These are phyloP conservation scores for Acleris sparsana DNA, from an alignment of 2,888 invertebrate species.

Conservation along the genomic window DNA sequence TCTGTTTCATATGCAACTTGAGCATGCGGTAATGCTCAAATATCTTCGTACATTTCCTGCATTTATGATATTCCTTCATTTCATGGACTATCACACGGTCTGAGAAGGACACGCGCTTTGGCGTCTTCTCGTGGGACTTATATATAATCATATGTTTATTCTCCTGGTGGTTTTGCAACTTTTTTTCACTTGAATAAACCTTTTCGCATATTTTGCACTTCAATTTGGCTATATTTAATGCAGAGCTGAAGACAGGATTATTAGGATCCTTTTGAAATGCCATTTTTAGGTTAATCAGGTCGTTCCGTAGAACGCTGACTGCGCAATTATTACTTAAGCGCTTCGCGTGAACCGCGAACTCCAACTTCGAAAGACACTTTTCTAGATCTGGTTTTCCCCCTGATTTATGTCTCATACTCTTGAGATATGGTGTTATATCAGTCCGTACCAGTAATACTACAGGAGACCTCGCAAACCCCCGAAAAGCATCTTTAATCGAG, in stretches of 20 bases:
- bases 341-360: conserved; percentile 36
- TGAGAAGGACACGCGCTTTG: conserved; percentile 70
- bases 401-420: conserved; percentile 31
- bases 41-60: conserved; percentile 69
- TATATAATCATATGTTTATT: conserved; percentile 68
- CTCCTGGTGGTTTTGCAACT: conserved; percentile 60
- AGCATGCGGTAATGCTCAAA: conserved; percentile 61
- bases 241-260: conserved; percentile 10
- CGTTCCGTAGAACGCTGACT: conserved; percentile 53
- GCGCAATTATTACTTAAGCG: conserved; percentile 50
- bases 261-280: conserved; percentile 36
- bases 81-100: conserved; percentile 70
- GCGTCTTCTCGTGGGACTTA: conserved; percentile 50
- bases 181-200: conserved; percentile 59
- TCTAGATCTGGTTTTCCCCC: conserved; percentile 4
- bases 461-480: conserved; percentile 60
- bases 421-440: conserved; percentile 59
- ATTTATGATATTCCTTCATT: conserved; percentile 67
- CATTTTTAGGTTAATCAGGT: conserved; percentile 52
- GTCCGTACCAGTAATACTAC: conserved; percentile 53
- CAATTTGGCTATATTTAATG: conserved; percentile 45
- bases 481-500: conserved; percentile 51
- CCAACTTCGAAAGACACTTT: conserved; percentile 16
- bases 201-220: conserved; percentile 70
- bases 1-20: conserved; percentile 59